Base-by-base conservation (phyloP, 1,140 invertebrate species). In the Hormaphis cornu region DNA sequence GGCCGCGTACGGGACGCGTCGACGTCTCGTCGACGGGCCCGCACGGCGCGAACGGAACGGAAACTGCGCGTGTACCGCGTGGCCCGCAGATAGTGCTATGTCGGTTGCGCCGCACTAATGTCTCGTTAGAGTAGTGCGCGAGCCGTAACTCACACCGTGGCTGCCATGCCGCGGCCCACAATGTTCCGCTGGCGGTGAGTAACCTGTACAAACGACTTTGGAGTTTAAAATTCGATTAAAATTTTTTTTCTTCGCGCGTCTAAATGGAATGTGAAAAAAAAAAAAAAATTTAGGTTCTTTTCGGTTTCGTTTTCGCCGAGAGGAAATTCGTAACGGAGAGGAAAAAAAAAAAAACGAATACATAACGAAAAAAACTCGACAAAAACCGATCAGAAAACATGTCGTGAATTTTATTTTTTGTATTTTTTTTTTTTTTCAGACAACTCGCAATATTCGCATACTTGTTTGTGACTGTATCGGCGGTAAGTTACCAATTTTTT, bases 151-250 rank as follows among this genome's bases (percentile, higher is more conserved):
- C 28, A 30, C 24, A 50, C 44, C 28, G 61, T 66, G 61, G 44
- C 61, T 48, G 61, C 61, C 18, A 66, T 66, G 61, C 44, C 44
- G 61, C 61, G 44, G 61, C 28, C n/a, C 35, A 24, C n/a, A n/a
- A 18, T 66, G 44, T 3, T 66, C 44, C 28, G 14, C 22, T 66
- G 61, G 61, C 61, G 61, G 61, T 66, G 33, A 66, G 61, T 50
- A 10, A 16, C 33, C 50, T n/a, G n/a, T n/a, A n/a, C n/a, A n/a
- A n/a, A n/a, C n/a, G n/a, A n/a, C n/a, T n/a, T n/a, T n/a, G n/a
- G n/a, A n/a, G n/a, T n/a, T n/a, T n/a, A n/a, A n/a, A n/a, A n/a
- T n/a, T n/a, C n/a, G n/a, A n/a, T n/a, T n/a, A n/a, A n/a, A n/a
- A n/a, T n/a, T 30, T 30, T 30, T 1, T 12, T 1, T 18, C 0